Evolutionary conservation across 2,888 invertebrate genomes (phyloP).

Genomic region (Amphipoea oculea): DNA sequence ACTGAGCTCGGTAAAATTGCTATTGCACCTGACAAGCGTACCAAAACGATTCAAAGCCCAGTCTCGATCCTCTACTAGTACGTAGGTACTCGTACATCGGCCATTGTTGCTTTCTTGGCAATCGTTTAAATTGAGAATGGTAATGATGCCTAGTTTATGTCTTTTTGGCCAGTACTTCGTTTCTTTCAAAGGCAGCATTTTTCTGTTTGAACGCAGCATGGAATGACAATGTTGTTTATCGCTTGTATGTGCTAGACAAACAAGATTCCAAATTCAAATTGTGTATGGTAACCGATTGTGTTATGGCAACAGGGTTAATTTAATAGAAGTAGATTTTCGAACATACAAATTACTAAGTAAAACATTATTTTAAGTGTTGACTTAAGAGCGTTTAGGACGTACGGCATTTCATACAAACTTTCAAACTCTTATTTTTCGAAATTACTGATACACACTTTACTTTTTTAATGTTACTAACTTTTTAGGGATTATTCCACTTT

Average conservation of each 20-base stretch:
- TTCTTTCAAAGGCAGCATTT: conserved; percentile 24
- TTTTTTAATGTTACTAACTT: too few species aligned
- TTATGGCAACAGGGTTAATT: too few species aligned
- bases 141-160: conserved; percentile 64
- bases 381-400: too few species aligned
- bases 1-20: conserved; percentile 76
- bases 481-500: too few species aligned
- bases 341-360: background rate
- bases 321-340: background rate
- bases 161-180: conserved; percentile 40
- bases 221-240: conserved; percentile 30
- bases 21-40: conserved; percentile 81
- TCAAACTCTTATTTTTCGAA: too few species aligned
- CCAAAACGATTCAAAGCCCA: conserved; percentile 71
- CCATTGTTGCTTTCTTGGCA: conserved; percentile 64
- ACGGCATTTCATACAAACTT: too few species aligned
- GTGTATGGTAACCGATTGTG: background rate
- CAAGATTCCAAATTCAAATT: conserved; percentile 3
- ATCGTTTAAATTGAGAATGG: conserved; percentile 59
- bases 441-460: too few species aligned
- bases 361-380: background rate
- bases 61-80: conserved; percentile 52
- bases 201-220: conserved; percentile 3
- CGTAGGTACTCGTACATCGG: conserved; percentile 41
- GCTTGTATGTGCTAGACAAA: background rate